Evolutionary conservation across 2,888 invertebrate genomes (phyloP).

Genomic region (Drosophila prostipennis): DNA sequence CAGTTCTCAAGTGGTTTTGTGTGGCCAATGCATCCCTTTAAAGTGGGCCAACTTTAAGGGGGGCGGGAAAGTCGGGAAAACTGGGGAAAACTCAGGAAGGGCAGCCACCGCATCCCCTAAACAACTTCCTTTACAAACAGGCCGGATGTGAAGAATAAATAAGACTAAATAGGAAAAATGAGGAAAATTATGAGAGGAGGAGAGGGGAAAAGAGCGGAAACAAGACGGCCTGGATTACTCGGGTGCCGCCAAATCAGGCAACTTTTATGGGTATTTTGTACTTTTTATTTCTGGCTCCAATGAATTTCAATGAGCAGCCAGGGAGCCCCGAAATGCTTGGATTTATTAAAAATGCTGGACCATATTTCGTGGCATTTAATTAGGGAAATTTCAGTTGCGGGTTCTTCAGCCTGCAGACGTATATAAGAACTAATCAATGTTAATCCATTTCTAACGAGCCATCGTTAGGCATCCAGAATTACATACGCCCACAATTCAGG

Average conservation of each 20-base stretch:
- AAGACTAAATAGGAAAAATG: conserved; percentile 61
- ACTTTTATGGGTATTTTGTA: conserved; percentile 31
- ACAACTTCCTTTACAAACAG: conserved; percentile 68
- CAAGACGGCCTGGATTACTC: conserved; percentile 24
- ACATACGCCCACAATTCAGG: conserved; percentile 21
- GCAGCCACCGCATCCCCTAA: conserved; percentile 32
- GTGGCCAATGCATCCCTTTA: conserved; percentile 27
- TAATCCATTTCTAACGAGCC: conserved; percentile 76
- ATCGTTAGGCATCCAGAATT: conserved; percentile 54
- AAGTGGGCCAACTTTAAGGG: conserved; percentile 5
- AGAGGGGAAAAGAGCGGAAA: conserved; percentile 11
- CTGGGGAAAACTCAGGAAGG: not conserved
- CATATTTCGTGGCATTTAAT: conserved; percentile 57
- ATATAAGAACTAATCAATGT: conserved; percentile 68
- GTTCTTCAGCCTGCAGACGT: not conserved
- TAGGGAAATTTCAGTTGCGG: conserved; percentile 32
- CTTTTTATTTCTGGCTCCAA: conserved; percentile 37
- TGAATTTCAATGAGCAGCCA: conserved; percentile 65
- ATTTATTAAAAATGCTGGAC: conserved; percentile 60
- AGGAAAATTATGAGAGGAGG: conserved; percentile 51
- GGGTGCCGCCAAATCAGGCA: conserved; percentile 30
- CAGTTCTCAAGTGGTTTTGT: conserved; percentile 11
- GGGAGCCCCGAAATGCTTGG: conserved; percentile 32
- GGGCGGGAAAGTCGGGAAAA: not conserved
- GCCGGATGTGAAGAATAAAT: conserved; percentile 68